A percentile compares a stretch with the other conserved stretches of the same genome.
phyloP scores from a whole-genome alignment of 2,888 invertebrate genomes.

The Limnephilus marmoratus region DNA sequence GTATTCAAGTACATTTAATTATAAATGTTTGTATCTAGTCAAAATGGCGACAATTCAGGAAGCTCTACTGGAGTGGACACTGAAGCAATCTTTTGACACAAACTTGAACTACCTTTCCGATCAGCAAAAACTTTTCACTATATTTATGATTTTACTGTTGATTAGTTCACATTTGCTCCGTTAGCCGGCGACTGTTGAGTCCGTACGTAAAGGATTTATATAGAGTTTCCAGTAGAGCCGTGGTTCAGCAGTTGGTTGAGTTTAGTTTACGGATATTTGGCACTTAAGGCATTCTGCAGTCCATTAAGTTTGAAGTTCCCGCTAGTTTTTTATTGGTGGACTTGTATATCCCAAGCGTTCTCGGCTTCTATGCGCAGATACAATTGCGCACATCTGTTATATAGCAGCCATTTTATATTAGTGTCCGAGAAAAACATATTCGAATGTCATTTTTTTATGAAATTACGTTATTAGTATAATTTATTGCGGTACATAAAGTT shows the following conservation, averaged over 20 bases:
- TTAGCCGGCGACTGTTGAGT: not conserved
- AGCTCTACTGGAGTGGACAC: not conserved
- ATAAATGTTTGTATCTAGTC: not conserved
- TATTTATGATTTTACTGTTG: not conserved
- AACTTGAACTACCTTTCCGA: not conserved
- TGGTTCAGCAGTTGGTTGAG: not conserved
- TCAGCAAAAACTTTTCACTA: not conserved
- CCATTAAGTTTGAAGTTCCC: conserved; percentile 74
- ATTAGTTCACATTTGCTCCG: not conserved
- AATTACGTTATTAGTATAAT: conserved; percentile 59
- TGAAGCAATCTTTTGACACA: not conserved
- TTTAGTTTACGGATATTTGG: conserved; percentile 28
- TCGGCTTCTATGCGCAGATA: conserved; percentile 79
- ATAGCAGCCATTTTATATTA: conserved; percentile 79
- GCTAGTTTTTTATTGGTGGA: conserved; percentile 75
- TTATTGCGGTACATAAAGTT: conserved; percentile 50
- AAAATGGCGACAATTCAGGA: not conserved
- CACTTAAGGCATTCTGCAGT: conserved; percentile 26
- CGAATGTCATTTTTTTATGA: conserved; percentile 77
- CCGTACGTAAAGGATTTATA: not conserved
- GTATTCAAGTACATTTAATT: conserved; percentile 6
- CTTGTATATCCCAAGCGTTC: conserved; percentile 74
- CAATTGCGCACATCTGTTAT: conserved; percentile 80
- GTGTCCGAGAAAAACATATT: conserved; percentile 78
- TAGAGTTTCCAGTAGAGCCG: not conserved